Evolutionary conservation across 1,140 invertebrate species (phyloP), one percentile per base, ranked within the genome.

Genomic region (Camponotus pennsylvanicus): DNA sequence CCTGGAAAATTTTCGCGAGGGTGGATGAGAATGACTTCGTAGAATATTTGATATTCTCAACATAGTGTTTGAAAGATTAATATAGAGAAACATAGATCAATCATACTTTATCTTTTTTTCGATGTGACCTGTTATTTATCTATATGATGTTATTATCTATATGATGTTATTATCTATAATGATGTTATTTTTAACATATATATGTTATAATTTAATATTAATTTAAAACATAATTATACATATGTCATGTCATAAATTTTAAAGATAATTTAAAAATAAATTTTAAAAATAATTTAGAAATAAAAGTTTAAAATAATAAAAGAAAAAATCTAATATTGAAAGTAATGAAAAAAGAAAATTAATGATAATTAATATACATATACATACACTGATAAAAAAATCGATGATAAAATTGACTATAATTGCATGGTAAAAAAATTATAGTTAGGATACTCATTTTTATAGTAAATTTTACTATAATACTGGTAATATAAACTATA

Each of bases 41-140:
- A 45, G 18, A 27, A 73, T 73, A 18, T 82, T 61, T 73, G 27
- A 42, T 82, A 73, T 27, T 27, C 69, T 82, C 52, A 59, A 73
- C 71, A 27, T 71, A 15, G 21, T 15, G 9, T 59, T 70, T 80
- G 49, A 80, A 80, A 70, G 9, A 80, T 80, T 70, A 70, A 70
- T 5, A 2, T 42, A 18, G 34, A 45, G 1, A 82, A 45, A 71
- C 70, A 11, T 73, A 18, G 13, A 52, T 73, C 63, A 83, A 80
- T 80, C 37, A 15, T 40, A 32, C 2, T 27, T 18, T 1, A 15
- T 55, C 15, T 40, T 11, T 70, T 55, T 8, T 9, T 2, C 18
- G 49, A 32, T 42, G 11, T 57, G 1, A 11, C 37, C 27, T 9
- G 27, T 70, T 80, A 21, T 52, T 21, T 64, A 78, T 64, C 18